Base-by-base conservation (phyloP, 2,797 vertebrate species). In the Spea hammondii region DNA sequence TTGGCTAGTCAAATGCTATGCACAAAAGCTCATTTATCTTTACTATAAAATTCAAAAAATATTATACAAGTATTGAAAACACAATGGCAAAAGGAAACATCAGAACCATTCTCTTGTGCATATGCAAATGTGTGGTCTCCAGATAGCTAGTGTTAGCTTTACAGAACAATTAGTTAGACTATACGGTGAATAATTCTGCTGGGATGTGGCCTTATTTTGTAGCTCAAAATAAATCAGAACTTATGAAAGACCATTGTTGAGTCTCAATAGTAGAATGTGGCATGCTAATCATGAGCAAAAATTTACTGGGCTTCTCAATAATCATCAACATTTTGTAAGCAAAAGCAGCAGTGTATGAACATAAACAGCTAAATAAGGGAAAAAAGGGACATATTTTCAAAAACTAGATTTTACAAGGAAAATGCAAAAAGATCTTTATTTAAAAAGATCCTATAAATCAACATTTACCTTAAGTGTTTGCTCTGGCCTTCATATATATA, bases 181-280 rank as follows among this genome's bases (percentile, higher is more conserved):
- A 73, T 77, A 77, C 64, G 17, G 70, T 73, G 79, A 73, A 82
- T 76, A 82, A 82, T 77, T 82, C 79, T 82, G 13, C 75, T 82
- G 75, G 75, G 79, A 82, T 73, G 79, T 77, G 79, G 79, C 79
- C 79, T 77, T 82, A 82, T 82, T 82, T 82, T 77, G 65, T 82
- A 82, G 79, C 79, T 82, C 70, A 75, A 82, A 82, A 82, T 82
- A 82, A 82, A 82, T 82, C 79, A 82, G 73, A 82, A 82, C 73
- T 70, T 77, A 55, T 77, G 79, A 77, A 82, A 82, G 75, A 70
- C 75, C 65, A 82, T 82, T 82, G 79, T 82, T 77, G 77, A 82
- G 57, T 65, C 79, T 82, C 70, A 82, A 82, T 77, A 77, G 79
- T 51, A 73, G 72, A 76, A 82, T 77, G 68, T 77, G 70, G 65